Evolutionary conservation across 2,888 invertebrate genomes (phyloP), one percentile per base, ranked within the genome.

Genomic region (Leptinotarsa haldemani): DNA sequence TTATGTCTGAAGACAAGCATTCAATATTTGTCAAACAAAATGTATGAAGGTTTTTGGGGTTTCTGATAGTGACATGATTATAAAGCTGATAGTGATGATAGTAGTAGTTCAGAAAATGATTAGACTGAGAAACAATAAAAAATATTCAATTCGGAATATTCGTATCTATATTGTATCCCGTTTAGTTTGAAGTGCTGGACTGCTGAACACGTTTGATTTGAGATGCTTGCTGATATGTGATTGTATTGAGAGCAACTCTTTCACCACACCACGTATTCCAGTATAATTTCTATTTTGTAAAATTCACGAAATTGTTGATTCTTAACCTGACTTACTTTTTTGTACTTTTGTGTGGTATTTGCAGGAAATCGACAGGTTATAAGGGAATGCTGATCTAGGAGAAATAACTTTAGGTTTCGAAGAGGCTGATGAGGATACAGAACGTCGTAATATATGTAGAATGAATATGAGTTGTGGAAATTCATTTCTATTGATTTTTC

Each of bases 271-370:
- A 25, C 58, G 71, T 66, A 58, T 18, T 58, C 22, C 56, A n/a
- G 64, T 53, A 40, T 69, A 69, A 73, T 73, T 73, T 73, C 73
- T 69, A 69, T 73, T 73, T 69, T 73, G 73, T 73, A 73, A 73
- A 72, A 73, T 71, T 65, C 25, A 61, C 40, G 4, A 61, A 61
- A 61, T 5, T 22, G 56, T 56, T 58, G 16, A 1, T 1, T 61
- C 30, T 61, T 61, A n/a, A 30, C 30, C 2, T 61, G 30, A 61
- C 16, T 40, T 30, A 25, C 13, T 7, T 9, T 25, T 30, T n/a
- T 58, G 46, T 58, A 48, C 30, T 65, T 40, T 9, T 30, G 20
- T 52, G n/a, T 70, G 50, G 61, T 40, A 61, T 61, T n/a, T 16
- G 56, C 22, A 15, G 20, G 22, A 20, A 22, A 20, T 56, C 22